Conservation (phyloP, 2,113 vertebrate species). For the Vidua macroura region DNA sequence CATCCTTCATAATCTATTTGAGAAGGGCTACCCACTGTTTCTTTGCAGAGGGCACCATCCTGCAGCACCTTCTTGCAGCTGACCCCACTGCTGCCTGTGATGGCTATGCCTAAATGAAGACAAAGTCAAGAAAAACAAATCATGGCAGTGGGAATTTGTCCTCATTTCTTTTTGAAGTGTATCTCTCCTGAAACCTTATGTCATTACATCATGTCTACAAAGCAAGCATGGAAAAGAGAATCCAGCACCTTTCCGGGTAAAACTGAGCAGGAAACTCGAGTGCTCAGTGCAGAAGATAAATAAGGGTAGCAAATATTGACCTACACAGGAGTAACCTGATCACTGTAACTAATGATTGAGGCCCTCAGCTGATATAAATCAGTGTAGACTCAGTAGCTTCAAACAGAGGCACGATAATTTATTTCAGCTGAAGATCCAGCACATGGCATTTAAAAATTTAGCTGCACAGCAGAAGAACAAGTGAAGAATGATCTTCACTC, state of each 20-base stretch:
- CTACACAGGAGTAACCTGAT: background rate
- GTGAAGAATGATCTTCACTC: background rate
- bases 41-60: background rate
- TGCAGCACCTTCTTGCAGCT: background rate
- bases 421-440: background rate
- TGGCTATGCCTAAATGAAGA: background rate
- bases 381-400: background rate
- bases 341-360: background rate
- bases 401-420: background rate
- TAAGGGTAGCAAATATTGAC: background rate
- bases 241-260: background rate
- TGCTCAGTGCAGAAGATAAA: background rate
- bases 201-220: background rate
- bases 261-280: background rate
- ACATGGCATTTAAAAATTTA: background rate
- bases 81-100: background rate
- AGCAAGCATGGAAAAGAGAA: background rate
- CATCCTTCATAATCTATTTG: background rate
- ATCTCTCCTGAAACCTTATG: background rate
- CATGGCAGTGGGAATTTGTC: background rate
- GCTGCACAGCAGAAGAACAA: background rate
- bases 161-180: background rate
- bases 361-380: background rate
- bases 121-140: background rate
- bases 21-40: background rate